These are phyloP conservation scores for Conchocele bisecta DNA, from an alignment of 2,888 invertebrate species.

Conservation along the genomic window DNA sequence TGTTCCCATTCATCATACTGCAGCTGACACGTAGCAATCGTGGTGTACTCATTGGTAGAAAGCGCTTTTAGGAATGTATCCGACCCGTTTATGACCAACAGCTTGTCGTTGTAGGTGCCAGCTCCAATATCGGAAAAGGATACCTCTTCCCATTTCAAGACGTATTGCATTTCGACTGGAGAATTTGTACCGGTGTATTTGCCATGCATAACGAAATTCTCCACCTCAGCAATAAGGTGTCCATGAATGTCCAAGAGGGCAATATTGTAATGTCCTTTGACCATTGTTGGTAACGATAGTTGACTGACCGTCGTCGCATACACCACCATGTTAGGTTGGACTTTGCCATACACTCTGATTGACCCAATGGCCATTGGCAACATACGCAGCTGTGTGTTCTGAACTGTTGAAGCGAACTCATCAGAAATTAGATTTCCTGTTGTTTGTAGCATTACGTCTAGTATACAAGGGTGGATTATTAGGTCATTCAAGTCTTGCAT, in stretches of 20 bases:
- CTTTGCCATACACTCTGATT: neutral
- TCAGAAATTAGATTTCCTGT: neutral
- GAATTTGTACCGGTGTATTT: neutral
- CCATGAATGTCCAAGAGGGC: constrained; percentile 59
- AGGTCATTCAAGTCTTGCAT: neutral
- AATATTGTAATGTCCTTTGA: constrained; percentile 53
- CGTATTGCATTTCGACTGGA: neutral
- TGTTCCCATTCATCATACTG: too few species aligned
- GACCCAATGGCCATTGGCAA: neutral
- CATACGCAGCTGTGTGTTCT: neutral
- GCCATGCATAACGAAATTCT: constrained; percentile 45
- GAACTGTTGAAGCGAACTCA: neutral
- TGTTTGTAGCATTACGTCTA: constrained; percentile 21
- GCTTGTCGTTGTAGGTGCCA: neutral
- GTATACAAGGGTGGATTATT: constrained; percentile 17
- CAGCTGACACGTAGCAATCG: too few species aligned
- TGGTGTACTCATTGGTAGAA: too few species aligned
- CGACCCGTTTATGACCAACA: neutral
- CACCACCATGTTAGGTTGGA: neutral
- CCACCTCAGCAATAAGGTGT: constrained; percentile 60
- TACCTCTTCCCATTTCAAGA: neutral
- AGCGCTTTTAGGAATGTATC: too few species aligned
- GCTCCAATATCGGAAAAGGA: neutral
- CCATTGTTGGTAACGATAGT: neutral
- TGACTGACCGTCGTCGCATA: neutral